Evolutionary conservation across 2,888 invertebrate genomes (phyloP), one percentile per base, ranked within the genome.

Genomic region (Troilus luridus): DNA sequence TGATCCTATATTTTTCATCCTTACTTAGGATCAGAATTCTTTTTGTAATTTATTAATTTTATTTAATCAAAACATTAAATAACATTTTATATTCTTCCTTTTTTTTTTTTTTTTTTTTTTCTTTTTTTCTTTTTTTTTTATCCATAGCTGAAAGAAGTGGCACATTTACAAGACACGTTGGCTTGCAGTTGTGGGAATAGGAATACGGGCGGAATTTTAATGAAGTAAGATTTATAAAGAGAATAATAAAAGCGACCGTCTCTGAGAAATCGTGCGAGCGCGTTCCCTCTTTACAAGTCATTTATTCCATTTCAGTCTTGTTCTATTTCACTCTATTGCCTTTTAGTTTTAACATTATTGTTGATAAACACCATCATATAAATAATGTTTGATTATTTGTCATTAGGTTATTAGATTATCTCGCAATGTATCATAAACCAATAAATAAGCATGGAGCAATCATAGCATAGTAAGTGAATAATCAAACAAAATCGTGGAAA

Each of bases 231-330:
- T 64, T 67, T 62, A 64, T 62, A n/a, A 62, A 54, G n/a, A 56
- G 64, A 89, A 89, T 67, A 89, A 89, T 64, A 89, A 89, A 67
- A 67, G 64, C n/a, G 41, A n/a, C n/a, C 17, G 21, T 56, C 14
- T 27, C 27, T 27, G 72, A 64, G 89, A 41, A 64, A 89, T 24
- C 41, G 64, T 89, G 67, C n/a, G 17, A 54, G 24, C 89, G 54
- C 56, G 67, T 67, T 67, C 67, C 67, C 92, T 88, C 90, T 1
- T 67, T 67, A 24, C 90, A 19, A 89, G 90, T 58, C 90, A 89
- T 62, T 72, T 72, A 27, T 72, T 27, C 72, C 17, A 27, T 41
- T 77, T 77, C 41, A 77, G 72, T 8, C 72, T 17, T 19, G 14
- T 41, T 24, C 5, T 67, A 24, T 67, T 41, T 41, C 41, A 27